Evolutionary conservation across 2,888 invertebrate genomes (phyloP).

Genomic region (Diadromus collaris): DNA sequence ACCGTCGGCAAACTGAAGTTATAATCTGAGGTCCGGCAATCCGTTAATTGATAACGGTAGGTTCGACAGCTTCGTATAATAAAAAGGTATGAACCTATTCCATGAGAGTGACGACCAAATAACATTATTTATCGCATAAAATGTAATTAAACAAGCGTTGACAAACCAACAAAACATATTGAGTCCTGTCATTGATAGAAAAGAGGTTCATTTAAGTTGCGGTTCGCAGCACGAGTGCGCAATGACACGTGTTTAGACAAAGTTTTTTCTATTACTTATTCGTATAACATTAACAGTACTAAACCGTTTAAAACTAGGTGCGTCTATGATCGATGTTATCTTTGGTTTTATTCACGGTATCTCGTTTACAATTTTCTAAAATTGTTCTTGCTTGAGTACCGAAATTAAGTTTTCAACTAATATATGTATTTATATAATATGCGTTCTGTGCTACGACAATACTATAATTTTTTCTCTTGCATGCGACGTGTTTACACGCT

Average conservation of each 20-base stretch:
- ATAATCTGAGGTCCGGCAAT: not conserved
- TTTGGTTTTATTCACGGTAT: too few species aligned
- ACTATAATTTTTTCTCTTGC: too few species aligned
- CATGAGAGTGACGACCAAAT: not conserved
- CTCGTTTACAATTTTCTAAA: too few species aligned
- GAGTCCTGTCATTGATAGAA: not conserved
- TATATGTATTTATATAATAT: too few species aligned
- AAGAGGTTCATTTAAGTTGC: not conserved
- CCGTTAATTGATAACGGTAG: not conserved
- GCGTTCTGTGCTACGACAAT: too few species aligned
- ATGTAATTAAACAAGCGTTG: not conserved
- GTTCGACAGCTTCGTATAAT: not conserved
- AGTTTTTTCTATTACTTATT: not conserved
- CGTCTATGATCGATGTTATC: too few species aligned
- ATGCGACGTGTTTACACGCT: too few species aligned
- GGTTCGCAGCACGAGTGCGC: not conserved
- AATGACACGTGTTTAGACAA: not conserved
- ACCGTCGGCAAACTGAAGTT: not conserved
- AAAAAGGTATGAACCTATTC: not conserved
- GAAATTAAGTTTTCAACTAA: too few species aligned
- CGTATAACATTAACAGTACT: not conserved
- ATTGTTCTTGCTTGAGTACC: too few species aligned
- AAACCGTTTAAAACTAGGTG: too few species aligned
- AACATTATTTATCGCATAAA: not conserved
- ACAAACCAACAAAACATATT: not conserved